Percentiles rank a stretch among this genome's conserved stretches.
These are phyloP conservation scores for Ichneumoninae sp. DNA, from an alignment of 2,888 invertebrate genomes.

Conservation along the genomic window DNA sequence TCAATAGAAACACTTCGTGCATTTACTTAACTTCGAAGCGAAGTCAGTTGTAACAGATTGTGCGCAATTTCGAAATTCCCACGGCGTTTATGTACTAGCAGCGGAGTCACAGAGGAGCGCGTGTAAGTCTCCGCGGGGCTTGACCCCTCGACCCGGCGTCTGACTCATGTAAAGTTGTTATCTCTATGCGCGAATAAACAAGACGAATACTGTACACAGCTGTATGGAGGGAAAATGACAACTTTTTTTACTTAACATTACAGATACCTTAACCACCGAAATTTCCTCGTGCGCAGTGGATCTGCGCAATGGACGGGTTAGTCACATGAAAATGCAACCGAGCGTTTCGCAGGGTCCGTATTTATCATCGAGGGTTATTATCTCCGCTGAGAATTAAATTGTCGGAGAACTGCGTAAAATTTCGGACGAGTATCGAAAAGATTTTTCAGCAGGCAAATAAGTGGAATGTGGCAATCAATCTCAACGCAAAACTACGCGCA, in stretches of 20 bases:
- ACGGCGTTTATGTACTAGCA: not conserved
- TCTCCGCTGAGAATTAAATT: not conserved
- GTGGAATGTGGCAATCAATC: too few relatives aligned
- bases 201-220: not conserved
- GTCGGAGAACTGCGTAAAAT: too few relatives aligned
- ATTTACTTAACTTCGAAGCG: not conserved
- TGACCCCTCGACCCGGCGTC: not conserved
- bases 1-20: not conserved
- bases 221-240: not conserved
- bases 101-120: not conserved
- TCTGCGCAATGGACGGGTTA: not conserved
- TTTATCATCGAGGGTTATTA: not conserved
- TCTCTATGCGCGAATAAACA: conserved; percentile 11
- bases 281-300: not conserved
- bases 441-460: too few relatives aligned
- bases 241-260: not conserved
- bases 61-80: conserved; percentile 22
- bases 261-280: not conserved
- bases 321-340: not conserved
- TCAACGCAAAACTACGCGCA: too few relatives aligned
- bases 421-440: too few relatives aligned
- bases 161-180: conserved; percentile 5
- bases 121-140: conserved; percentile 4
- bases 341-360: not conserved
- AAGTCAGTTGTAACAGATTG: conserved; percentile 1